These are phyloP conservation scores for Bettongia penicillata DNA, from an alignment of 2,113 vertebrate genomes.

Conservation along the genomic window DNA sequence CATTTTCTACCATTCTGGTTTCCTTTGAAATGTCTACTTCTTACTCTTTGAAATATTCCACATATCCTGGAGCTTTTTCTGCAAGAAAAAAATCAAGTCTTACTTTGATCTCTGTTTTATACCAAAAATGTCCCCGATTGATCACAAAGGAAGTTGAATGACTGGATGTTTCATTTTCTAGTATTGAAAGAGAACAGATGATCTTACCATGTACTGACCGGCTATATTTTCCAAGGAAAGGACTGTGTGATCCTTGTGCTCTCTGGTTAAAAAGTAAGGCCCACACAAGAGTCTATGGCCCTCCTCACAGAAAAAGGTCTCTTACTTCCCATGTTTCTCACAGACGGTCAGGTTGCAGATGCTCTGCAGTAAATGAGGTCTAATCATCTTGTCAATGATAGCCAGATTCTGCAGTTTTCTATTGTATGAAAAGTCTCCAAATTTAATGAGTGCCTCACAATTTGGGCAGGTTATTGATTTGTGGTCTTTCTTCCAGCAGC, in stretches of 20 bases:
- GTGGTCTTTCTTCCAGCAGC: conserved; percentile 67
- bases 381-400: conserved; percentile 57
- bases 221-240: conserved; percentile 41
- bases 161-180: not conserved
- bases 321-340: not conserved
- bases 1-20: no score
- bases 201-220: conserved; percentile 69
- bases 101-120: not conserved
- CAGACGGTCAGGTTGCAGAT: not conserved
- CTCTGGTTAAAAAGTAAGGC: not conserved
- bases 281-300: not conserved
- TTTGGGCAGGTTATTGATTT: conserved; percentile 64
- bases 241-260: conserved; percentile 24
- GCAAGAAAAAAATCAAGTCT: not conserved
- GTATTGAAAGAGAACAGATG: not conserved
- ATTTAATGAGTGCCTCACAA: conserved; percentile 66
- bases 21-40: no score
- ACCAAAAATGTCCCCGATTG: not conserved
- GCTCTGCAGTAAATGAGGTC: conserved; percentile 57
- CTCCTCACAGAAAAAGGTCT: not conserved
- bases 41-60: no score
- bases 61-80: no score
- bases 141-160: not conserved
- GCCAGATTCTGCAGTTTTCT: conserved; percentile 68
- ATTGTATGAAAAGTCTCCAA: conserved; percentile 68